Base-by-base conservation (phyloP, 2,113 vertebrate genomes). In the Antechinus flavipes region DNA sequence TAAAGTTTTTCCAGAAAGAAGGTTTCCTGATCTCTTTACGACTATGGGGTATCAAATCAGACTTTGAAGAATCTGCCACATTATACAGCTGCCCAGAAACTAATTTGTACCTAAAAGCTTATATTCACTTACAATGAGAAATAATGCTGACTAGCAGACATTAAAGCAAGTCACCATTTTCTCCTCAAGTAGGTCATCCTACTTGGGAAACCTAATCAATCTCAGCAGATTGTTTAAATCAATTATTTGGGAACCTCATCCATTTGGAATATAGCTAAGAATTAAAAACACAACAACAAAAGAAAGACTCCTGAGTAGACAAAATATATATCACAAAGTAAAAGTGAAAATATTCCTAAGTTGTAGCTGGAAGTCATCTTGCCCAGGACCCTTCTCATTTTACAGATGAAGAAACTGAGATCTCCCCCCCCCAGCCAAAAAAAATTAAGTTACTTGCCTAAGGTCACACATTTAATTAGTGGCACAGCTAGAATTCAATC, bases 151-250 rank as follows among this genome's bases (percentile, higher is more conserved):
- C 27, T 68, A 35, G 58, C 6, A n/a, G 35, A 76, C 47, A 55
- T 42, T 35, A 42, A 53, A 94, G 54, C 3, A 95, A 95, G 42
- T 42, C 23, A 84, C 10, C 5, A 26, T 35, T 8, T 94, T 93
- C 58, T 95, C 22, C 46, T 49, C 35, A 92, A 56, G 93, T 93
- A 95, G 89, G 89, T 24, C 92, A 58, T 46, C n/a, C 90, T 93
- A 42, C 35, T 49, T 93, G n/a, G 89, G 25, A 94, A n/a, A 92
- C 30, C 55, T 94, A 95, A 92, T 23, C 50, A 96, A 94, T 55
- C 54, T 91, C 55, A 92, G 93, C 52, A 91, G 25, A 89, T 25
- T 91, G 3, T 54, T 94, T 93, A 27, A 68, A 54, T 76, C 35
- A 68, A 35, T n/a, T 76, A n/a, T n/a, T 76, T n/a, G 68, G 35